These are phyloP conservation scores for Mesorhabditis spiculigera DNA, from an alignment of 2,888 invertebrate species.

Conservation along the genomic window DNA sequence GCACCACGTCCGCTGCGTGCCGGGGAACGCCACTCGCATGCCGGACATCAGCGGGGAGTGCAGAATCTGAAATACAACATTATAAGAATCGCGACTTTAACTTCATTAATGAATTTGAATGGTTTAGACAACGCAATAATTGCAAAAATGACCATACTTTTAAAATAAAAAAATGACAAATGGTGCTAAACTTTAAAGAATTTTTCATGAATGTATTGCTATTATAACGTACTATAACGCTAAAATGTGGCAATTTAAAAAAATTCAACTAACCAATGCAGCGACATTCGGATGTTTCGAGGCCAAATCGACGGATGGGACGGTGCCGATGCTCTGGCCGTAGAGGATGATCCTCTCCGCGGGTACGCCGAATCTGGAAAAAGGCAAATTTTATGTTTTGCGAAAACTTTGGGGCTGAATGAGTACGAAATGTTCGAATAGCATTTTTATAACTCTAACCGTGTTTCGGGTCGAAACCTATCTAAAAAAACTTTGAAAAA, in stretches of 20 bases:
- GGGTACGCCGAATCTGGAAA: conserved; percentile 73
- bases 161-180: background rate
- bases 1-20: conserved; percentile 71
- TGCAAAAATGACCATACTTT: no score
- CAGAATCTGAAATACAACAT: conserved; percentile 71
- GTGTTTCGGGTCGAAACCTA: no score
- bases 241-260: no score
- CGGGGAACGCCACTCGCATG: conserved; percentile 94
- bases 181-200: no score
- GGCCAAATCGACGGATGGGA: conserved; percentile 93
- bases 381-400: background rate
- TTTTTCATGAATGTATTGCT: no score
- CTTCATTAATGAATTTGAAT: background rate
- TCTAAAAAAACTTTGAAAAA: no score
- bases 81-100: conserved; percentile 3
- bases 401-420: background rate
- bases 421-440: no score
- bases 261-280: conserved; percentile 11
- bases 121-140: background rate
- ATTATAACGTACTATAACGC: no score
- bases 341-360: conserved; percentile 95
- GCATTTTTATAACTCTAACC: no score
- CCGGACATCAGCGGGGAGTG: conserved; percentile 98
- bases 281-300: conserved; percentile 66
- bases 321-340: conserved; percentile 97